These are phyloP conservation scores for Tineola bisselliella DNA, from an alignment of 2,888 invertebrate genomes.

Conservation along the genomic window DNA sequence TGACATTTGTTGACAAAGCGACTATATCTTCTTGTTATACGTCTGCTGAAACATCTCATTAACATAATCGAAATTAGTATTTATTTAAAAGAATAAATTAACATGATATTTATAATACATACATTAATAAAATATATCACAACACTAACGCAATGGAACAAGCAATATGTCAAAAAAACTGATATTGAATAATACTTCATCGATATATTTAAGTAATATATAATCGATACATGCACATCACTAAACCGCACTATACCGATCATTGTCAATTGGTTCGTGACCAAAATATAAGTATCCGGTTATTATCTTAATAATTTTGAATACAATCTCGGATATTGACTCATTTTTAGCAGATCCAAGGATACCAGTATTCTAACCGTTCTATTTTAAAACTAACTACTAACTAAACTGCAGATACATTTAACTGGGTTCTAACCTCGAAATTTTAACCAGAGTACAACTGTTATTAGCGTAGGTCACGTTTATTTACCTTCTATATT, in stretches of 20 bases:
- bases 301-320: slow-evolving; percentile 66
- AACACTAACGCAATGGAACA: no score
- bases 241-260: slow-evolving; percentile 45
- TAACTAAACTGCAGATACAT: slow-evolving; percentile 16
- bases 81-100: no score
- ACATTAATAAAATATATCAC: no score
- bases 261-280: slow-evolving; percentile 68
- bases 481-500: neutral
- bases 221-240: neutral
- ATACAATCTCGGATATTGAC: slow-evolving; percentile 53
- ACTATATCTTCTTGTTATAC: no score
- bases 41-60: no score
- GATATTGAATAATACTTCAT: neutral
- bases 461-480: neutral
- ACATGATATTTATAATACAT: no score
- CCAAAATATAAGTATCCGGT: slow-evolving; percentile 65
- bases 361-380: slow-evolving; percentile 39
- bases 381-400: slow-evolving; percentile 34
- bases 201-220: neutral
- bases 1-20: no score
- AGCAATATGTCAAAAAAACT: no score
- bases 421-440: neutral
- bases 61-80: no score
- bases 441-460: neutral
- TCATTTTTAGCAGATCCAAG: slow-evolving; percentile 60